phyloP scores from a whole-genome alignment of 1,140 invertebrate genomes.

The Ridgeia piscesae region DNA sequence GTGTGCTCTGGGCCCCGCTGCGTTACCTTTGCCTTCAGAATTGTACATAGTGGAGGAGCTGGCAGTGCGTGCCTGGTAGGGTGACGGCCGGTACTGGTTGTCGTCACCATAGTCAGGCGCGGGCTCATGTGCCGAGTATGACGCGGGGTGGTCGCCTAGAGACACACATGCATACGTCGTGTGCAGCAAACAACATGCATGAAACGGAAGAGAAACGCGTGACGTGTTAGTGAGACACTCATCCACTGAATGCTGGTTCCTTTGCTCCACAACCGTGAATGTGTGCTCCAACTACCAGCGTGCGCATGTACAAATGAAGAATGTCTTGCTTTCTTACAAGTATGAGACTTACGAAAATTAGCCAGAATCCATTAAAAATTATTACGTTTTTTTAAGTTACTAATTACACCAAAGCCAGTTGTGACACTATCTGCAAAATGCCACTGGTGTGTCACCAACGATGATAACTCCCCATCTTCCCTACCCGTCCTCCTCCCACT shows the following conservation, averaged over 20 bases:
- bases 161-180: neutral
- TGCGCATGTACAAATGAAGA: too few relatives aligned
- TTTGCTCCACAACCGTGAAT: neutral
- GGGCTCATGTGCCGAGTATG: constrained; percentile 30
- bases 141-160: constrained; percentile 22
- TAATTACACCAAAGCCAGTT: too few relatives aligned
- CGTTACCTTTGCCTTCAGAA: constrained; percentile 19
- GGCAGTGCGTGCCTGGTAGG: constrained; percentile 28
- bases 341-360: too few relatives aligned
- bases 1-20: neutral
- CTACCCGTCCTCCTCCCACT: too few relatives aligned
- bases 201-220: neutral
- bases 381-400: too few relatives aligned
- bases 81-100: constrained; percentile 37
- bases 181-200: neutral
- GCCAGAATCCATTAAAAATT: too few relatives aligned
- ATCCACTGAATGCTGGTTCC: neutral
- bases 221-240: neutral
- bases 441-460: too few relatives aligned
- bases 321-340: too few relatives aligned
- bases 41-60: constrained; percentile 27
- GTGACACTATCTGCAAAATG: too few relatives aligned
- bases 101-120: neutral
- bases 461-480: too few relatives aligned
- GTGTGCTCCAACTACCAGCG: neutral